Conservation (phyloP, 2,888 invertebrate species). For the Resseliella maxima region DNA sequence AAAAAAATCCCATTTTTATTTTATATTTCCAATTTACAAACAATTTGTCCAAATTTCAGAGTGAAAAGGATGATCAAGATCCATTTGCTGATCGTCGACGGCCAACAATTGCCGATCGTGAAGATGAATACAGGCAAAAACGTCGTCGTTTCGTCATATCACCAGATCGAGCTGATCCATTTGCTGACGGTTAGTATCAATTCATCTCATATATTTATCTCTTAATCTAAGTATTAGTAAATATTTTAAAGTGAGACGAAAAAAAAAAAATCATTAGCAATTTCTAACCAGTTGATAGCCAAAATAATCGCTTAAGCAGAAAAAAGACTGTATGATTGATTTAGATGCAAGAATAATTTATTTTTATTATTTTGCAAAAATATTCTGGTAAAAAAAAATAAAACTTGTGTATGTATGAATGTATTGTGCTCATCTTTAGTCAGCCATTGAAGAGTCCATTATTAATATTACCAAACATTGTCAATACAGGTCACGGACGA, state of each 20-base stretch:
- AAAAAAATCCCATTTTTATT: no score
- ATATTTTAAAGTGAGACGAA: background rate
- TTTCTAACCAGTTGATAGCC: background rate
- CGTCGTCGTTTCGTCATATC: slow-evolving; percentile 92
- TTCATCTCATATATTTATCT: slow-evolving; percentile 25
- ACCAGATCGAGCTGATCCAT: slow-evolving; percentile 96
- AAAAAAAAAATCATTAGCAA: background rate
- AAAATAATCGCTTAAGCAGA: background rate
- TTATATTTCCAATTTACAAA: no score
- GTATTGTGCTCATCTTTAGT: background rate
- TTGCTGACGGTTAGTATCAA: slow-evolving; percentile 89
- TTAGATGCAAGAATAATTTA: background rate
- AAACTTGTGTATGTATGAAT: background rate
- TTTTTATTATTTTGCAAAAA: background rate
- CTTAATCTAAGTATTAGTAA: background rate
- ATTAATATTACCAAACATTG: slow-evolving; percentile 53
- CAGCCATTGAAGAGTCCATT: slow-evolving; percentile 19
- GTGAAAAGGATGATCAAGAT: slow-evolving; percentile 88
- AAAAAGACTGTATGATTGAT: slow-evolving; percentile 2
- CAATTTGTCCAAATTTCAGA: slow-evolving; percentile 68
- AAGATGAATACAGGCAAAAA: slow-evolving; percentile 95
- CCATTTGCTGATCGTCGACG: slow-evolving; percentile 92
- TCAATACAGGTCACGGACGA: slow-evolving; percentile 53
- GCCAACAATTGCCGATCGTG: slow-evolving; percentile 93
- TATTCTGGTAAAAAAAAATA: background rate